These are phyloP conservation scores for Eudyptes chrysolophus DNA, from an alignment of 2,113 vertebrate genomes.

Conservation along the genomic window DNA sequence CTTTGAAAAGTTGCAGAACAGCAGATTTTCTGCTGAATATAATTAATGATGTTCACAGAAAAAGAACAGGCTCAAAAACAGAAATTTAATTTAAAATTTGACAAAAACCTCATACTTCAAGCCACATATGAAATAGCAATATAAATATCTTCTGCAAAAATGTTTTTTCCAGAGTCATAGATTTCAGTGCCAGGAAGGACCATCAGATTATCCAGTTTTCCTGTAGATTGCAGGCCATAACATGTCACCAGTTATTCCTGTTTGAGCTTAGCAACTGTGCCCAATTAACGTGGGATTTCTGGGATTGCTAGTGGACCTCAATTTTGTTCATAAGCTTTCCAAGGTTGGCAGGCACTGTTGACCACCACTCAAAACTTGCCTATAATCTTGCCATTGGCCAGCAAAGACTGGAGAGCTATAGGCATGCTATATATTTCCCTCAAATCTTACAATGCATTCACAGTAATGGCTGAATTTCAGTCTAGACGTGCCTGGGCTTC, in stretches of 20 bases:
- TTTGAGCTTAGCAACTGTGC: background rate
- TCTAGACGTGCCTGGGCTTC: background rate
- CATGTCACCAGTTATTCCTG: background rate
- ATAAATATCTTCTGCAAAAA: background rate
- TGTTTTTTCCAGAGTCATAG: background rate
- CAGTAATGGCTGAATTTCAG: background rate
- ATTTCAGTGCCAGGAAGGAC: background rate
- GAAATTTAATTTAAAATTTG: background rate
- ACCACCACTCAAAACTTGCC: background rate
- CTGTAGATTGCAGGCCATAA: background rate
- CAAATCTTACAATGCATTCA: background rate
- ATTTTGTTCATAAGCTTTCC: background rate
- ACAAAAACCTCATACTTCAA: background rate
- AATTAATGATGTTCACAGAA: background rate
- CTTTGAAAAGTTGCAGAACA: background rate
- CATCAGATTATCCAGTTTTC: background rate
- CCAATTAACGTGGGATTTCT: background rate
- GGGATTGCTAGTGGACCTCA: background rate
- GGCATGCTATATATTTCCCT: background rate
- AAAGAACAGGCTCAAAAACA: background rate
- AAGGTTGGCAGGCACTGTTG: background rate
- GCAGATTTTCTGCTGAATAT: background rate
- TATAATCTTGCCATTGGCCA: background rate
- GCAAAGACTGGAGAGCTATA: background rate
- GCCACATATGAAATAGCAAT: background rate